Base-by-base conservation (phyloP, 1,140 invertebrate genomes). In the Drosophila miranda region DNA sequence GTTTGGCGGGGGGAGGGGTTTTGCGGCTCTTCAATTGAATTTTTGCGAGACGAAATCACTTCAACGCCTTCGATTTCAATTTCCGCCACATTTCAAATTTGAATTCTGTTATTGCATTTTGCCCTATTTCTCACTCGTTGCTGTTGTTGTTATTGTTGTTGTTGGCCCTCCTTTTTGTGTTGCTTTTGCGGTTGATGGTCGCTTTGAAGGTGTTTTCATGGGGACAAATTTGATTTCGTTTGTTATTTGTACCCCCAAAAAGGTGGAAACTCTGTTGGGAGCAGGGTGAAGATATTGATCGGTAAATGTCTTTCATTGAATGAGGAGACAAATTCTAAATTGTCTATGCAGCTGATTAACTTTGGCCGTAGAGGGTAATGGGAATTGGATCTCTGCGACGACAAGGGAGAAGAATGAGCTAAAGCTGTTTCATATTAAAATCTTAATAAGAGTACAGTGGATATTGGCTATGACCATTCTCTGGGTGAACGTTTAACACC, bases 1-100 rank as follows among this genome's bases (percentile, higher is more conserved):
- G 38, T 42, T 46, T 56, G 53, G 34, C 3, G 28, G 28, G 1
- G 28, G 2, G 6, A 2, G 28, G 11, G 11, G 34, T 5, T 38
- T 59, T 51, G 49, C 54, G 41, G 61, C 59, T 68, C 62, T 81
- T 56, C 74, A 86, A 86, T 86, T 87, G 82, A 82, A 78, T 78
- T 81, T 87, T 87, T 73, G 82, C 79, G 82, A 82, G 82, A 87
- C 82, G 75, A 87, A 87, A 87, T 87, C 82, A 87, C 82, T 87
- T 87, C 82, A 87, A 87, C 82, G 82, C 82, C 82, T 87, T 87
- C 78, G 78, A 87, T 87, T 87, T 87, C 82, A 87, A 87, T 87
- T 87, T 87, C 82, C 81, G 81, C 59, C 80, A 72, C 73, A 78
- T 82, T 84, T 81, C 56, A 72, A 82, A 86, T 78, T 87, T 73